phyloP scores from a whole-genome alignment of 2,113 vertebrate species.

The Cepphus grylle region DNA sequence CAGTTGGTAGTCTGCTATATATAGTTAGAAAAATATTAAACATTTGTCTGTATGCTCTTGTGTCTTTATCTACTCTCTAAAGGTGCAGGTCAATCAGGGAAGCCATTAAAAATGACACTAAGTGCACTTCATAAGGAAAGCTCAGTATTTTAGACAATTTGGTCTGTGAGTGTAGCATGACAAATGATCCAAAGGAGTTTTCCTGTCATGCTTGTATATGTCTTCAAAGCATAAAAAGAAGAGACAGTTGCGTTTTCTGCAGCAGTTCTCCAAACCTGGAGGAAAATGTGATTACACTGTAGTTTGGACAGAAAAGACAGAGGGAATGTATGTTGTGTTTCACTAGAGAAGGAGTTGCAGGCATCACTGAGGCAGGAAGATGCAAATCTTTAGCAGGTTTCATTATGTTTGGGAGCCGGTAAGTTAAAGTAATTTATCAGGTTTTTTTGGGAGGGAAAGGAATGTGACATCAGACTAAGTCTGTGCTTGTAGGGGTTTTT shows the following conservation, averaged over 20 bases:
- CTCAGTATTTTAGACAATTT: not conserved
- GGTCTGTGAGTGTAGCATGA: not conserved
- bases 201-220: not conserved
- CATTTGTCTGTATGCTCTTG: not conserved
- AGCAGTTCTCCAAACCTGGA: not conserved
- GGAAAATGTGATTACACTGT: constrained; percentile 32
- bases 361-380: constrained; percentile 30
- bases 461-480: not conserved
- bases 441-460: not conserved
- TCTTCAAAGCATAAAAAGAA: not conserved
- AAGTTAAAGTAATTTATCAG: constrained; percentile 60
- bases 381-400: constrained; percentile 86
- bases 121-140: not conserved
- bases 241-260: not conserved
- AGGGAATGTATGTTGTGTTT: not conserved
- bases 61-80: not conserved
- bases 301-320: not conserved
- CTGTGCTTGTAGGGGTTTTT: not conserved
- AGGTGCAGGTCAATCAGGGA: not conserved
- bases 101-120: not conserved
- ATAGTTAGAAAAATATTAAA: not conserved
- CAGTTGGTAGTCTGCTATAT: not conserved
- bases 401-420: constrained; percentile 89
- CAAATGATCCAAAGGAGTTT: not conserved
- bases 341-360: not conserved